A percentile compares a stretch with the other conserved stretches of the same genome.
Conservation (phyloP, 1,140 invertebrate species). For the Alviniconcha marisindica region DNA sequence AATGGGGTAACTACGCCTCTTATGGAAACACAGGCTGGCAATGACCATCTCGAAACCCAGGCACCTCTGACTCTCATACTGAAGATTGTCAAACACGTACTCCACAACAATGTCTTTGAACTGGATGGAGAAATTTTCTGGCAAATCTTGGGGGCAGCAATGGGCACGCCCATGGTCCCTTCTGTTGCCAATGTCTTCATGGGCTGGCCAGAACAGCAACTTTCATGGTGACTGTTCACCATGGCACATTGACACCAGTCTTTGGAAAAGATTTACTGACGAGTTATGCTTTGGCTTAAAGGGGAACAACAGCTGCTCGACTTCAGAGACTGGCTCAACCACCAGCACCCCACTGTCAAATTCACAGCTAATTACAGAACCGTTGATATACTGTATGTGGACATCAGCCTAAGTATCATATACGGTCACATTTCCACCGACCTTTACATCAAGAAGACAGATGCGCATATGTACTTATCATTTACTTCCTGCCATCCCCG, state of each 20-base stretch:
- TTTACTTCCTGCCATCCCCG: not conserved
- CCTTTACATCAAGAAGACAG: not conserved
- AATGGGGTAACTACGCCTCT: no score
- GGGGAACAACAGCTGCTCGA: not conserved
- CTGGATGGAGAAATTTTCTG: not conserved
- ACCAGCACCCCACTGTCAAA: not conserved
- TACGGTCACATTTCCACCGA: not conserved
- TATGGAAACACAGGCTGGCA: no score
- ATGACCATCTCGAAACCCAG: no score
- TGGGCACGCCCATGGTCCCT: not conserved
- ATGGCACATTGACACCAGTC: not conserved
- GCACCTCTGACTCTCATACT: no score
- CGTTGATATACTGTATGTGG: not conserved
- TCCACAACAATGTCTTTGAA: not conserved
- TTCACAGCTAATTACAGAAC: not conserved
- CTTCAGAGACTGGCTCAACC: not conserved
- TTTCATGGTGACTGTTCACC: not conserved
- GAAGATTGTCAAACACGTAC: not conserved
- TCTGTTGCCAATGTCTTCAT: not conserved
- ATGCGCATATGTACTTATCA: not conserved
- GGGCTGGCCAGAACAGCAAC: not conserved
- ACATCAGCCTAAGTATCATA: not conserved
- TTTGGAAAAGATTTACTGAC: not conserved
- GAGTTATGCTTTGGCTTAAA: not conserved
- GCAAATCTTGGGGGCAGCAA: not conserved